phyloP scores from a whole-genome alignment of 2,113 vertebrate species.

The Calyptommatus sinebrachiatus region DNA sequence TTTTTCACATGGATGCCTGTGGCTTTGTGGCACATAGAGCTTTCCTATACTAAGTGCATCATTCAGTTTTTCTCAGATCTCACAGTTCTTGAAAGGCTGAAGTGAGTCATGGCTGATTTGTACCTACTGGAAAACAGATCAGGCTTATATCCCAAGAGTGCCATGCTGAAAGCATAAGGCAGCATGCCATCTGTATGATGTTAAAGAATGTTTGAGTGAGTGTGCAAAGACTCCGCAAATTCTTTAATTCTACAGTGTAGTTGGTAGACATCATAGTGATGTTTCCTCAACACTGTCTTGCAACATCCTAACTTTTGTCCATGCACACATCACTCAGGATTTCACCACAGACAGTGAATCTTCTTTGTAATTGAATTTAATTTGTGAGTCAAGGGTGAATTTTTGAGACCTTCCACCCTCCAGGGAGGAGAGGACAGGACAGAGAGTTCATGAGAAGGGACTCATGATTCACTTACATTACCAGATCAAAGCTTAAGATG shows the following conservation, averaged over 20 bases:
- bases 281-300: conserved; percentile 1
- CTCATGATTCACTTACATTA: background rate
- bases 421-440: background rate
- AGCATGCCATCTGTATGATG: conserved; percentile 16
- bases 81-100: conserved; percentile 12
- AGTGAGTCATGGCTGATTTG: conserved; percentile 41
- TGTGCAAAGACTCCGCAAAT: background rate
- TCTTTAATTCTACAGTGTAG: accelerated
- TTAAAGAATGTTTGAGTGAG: background rate
- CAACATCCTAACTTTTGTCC: background rate
- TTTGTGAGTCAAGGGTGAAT: conserved; percentile 9
- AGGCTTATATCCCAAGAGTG: conserved; percentile 27
- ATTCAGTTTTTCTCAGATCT: background rate
- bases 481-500: background rate
- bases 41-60: conserved; percentile 1
- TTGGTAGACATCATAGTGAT: conserved; percentile 20
- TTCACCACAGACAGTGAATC: conserved; percentile 7
- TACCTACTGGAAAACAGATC: conserved; percentile 35
- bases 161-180: background rate
- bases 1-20: conserved; percentile 52
- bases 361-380: background rate
- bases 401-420: background rate
- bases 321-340: background rate
- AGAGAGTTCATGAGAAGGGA: conserved; percentile 2
- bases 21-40: conserved; percentile 40